Evolutionary conservation across 2,888 invertebrate species (phyloP), one percentile per base, ranked within the genome.

Genomic region (Pollenia labialis): DNA sequence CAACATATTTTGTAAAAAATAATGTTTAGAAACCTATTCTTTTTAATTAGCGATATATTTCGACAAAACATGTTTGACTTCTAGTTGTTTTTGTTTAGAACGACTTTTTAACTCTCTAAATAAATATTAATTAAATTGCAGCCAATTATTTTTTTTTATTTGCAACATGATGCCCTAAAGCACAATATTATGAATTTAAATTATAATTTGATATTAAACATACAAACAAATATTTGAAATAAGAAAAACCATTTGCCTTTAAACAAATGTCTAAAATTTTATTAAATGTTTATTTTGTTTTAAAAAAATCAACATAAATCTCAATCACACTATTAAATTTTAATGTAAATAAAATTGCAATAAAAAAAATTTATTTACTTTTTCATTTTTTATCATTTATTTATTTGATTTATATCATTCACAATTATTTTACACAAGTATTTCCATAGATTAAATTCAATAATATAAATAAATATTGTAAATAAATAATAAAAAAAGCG

Each of bases 391-490:
- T 32, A 23, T 23, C 11, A n/a, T 18, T 44, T 14, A 40, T 18
- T 18, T 56, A 60, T 74, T 58, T 74, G 50, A 66, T 52, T 40
- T 64, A 54, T 66, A 76, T 76, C 56, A 56, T 23, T 6, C 4
- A 64, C 23, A 75, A 56, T 62, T 62, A n/a, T 48, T 32, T 76
- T 66, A 18, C 75, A 56, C 11, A n/a, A 66, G 7, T 11, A 44
- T 32, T 46, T 46, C 46, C 64, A 76, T 66, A 52, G 64, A 66
- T 76, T 64, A 64, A 64, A 44, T 52, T 64, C 32, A 76, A 75
- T 18, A n/a, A 40, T 32, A 60, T 48, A 16, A 46, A 74, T 60
- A 74, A 40, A 62, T 32, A 23, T 56, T 56, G 42, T 18, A 62
- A 62, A 62, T n/a, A 44, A 58, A 77, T 66, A 40, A 1, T 2